These are phyloP conservation scores for Rhopalosiphum maidis DNA, from an alignment of 1,140 invertebrate genomes.

Conservation along the genomic window DNA sequence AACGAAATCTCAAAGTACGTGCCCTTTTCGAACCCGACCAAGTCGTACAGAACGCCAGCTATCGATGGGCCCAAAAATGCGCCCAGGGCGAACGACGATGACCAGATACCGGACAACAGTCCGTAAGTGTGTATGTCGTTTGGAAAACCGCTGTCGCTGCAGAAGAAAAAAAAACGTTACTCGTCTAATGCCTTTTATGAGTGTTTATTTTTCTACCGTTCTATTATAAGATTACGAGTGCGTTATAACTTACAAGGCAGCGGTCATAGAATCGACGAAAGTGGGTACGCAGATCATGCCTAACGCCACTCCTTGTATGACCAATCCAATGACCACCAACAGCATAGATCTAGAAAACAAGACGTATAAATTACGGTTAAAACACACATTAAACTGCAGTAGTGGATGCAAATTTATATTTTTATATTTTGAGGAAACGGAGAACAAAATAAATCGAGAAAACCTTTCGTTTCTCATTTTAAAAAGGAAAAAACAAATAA, in stretches of 20 bases:
- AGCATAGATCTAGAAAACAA: conserved; percentile 61
- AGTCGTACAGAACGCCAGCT: conserved; percentile 64
- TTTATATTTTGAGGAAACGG: background rate
- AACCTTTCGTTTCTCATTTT: background rate
- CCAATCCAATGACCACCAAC: conserved; percentile 63
- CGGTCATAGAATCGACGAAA: conserved; percentile 65
- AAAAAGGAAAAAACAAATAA: background rate
- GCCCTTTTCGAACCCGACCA: conserved; percentile 64
- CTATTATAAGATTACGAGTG: too few relatives aligned
- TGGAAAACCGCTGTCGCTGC: conserved; percentile 64
- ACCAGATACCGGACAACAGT: conserved; percentile 66
- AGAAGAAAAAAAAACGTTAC: conserved; percentile 53
- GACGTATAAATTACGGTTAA: background rate
- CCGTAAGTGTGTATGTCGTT: conserved; percentile 67
- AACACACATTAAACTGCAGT: background rate
- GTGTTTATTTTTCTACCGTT: background rate
- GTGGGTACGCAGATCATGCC: conserved; percentile 65
- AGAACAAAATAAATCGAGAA: background rate
- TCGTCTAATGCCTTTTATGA: background rate
- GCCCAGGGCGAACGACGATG: conserved; percentile 66
- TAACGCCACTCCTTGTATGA: conserved; percentile 66
- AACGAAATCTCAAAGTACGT: conserved; percentile 63
- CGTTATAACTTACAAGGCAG: conserved; percentile 63
- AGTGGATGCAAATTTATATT: background rate
- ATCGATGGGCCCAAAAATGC: conserved; percentile 65